Evolutionary conservation across 2,113 vertebrate genomes (phyloP).

Genomic region (Typhlomys cinereus): DNA sequence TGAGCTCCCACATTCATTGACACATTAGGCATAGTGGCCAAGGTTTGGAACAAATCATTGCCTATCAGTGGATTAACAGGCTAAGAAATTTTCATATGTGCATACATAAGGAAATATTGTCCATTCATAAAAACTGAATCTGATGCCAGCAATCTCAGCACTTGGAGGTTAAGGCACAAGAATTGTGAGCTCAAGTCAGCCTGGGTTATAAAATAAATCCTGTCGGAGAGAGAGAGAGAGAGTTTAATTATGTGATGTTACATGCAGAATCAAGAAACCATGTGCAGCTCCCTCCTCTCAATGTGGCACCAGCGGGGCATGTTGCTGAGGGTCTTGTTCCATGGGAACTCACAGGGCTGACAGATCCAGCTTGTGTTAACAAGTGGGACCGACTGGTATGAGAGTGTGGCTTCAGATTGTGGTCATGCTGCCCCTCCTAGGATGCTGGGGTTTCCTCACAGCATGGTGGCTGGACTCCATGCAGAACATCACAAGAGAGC

Average conservation of each 20-base stretch:
- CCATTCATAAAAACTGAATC: not conserved
- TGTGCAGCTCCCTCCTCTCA: too few relatives aligned
- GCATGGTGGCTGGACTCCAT: too few relatives aligned
- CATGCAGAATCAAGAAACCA: not conserved
- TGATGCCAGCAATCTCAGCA: not conserved
- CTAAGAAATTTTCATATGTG: not conserved
- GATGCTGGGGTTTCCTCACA: too few relatives aligned
- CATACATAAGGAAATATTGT: not conserved
- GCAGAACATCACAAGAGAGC: too few relatives aligned
- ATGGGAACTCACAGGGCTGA: too few relatives aligned
- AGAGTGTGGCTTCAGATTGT: too few relatives aligned
- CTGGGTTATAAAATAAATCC: not conserved
- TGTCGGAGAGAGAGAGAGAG: not conserved
- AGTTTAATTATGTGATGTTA: not conserved
- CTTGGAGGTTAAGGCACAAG: not conserved
- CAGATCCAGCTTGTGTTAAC: too few relatives aligned
- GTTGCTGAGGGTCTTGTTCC: too few relatives aligned
- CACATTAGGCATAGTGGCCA: not conserved
- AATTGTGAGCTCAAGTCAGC: not conserved
- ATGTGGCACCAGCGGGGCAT: too few relatives aligned
- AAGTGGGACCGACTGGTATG: too few relatives aligned
- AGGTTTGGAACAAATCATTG: not conserved
- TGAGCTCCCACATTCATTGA: not conserved
- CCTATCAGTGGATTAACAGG: not conserved
- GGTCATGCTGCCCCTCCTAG: too few relatives aligned